phyloP scores from a whole-genome alignment of 2,888 invertebrate species.

The Scelioninae gen. 2 region DNA sequence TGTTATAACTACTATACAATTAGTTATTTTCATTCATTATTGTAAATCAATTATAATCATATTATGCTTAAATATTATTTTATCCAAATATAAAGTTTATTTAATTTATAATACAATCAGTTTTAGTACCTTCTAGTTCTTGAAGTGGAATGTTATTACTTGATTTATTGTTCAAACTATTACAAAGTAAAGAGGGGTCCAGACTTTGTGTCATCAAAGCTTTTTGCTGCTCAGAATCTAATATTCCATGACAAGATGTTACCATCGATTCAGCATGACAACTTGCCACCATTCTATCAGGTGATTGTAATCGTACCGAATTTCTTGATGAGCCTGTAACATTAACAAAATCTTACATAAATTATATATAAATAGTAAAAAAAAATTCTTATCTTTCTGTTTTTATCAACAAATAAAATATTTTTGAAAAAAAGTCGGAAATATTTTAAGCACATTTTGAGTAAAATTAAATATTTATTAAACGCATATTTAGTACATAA shows the following conservation, averaged over 20 bases:
- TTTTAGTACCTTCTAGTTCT: slow-evolving; percentile 71
- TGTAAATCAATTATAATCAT: slow-evolving; percentile 19
- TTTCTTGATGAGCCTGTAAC: slow-evolving; percentile 67
- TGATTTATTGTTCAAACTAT: slow-evolving; percentile 72
- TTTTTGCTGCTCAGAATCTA: slow-evolving; percentile 65
- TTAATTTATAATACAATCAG: slow-evolving; percentile 13
- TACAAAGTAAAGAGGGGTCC: slow-evolving; percentile 78
- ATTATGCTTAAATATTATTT: too few relatives aligned
- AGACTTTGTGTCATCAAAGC: slow-evolving; percentile 80
- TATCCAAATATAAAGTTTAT: background rate
- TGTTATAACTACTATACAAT: too few relatives aligned
- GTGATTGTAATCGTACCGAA: slow-evolving; percentile 77
- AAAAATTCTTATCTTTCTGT: too few relatives aligned
- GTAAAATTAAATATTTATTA: too few relatives aligned
- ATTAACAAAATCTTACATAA: too few relatives aligned
- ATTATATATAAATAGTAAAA: too few relatives aligned
- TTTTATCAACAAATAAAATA: too few relatives aligned
- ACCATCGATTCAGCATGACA: slow-evolving; percentile 78
- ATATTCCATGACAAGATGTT: slow-evolving; percentile 67
- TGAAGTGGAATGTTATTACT: slow-evolving; percentile 63
- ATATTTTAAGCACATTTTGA: too few relatives aligned
- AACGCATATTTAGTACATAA: too few relatives aligned
- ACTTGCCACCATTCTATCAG: slow-evolving; percentile 85
- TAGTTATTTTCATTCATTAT: too few relatives aligned
- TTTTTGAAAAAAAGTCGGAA: too few relatives aligned